Conservation (phyloP, 2,888 invertebrate genomes). For the Pycnomerus fuliginosus region DNA sequence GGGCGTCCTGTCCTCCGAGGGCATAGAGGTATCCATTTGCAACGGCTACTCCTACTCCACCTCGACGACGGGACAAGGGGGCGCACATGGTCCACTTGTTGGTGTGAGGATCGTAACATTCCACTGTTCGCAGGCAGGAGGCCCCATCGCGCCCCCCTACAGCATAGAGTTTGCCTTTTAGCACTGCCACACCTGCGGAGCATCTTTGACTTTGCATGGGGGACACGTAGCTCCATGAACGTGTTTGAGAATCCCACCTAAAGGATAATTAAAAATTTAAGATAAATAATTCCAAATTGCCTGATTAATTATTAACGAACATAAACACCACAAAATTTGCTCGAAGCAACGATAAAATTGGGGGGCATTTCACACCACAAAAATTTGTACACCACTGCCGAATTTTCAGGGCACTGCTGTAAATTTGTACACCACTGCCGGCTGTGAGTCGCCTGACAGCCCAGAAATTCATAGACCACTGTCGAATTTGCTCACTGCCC, state of each 20-base stretch:
- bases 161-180: conserved; percentile 82
- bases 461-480: too few species aligned
- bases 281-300: neutral
- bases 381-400: too few species aligned
- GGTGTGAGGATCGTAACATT: conserved; percentile 74
- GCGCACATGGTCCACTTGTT: conserved; percentile 83
- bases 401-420: too few species aligned
- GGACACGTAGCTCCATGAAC: conserved; percentile 87
- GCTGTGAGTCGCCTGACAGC: too few species aligned
- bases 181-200: conserved; percentile 87
- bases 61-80: conserved; percentile 82
- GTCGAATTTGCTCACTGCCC: too few species aligned
- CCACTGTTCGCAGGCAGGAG: conserved; percentile 86
- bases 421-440: too few species aligned
- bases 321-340: too few species aligned
- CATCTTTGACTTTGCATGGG: conserved; percentile 87
- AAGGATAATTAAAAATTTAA: conserved; percentile 6
- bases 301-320: too few species aligned
- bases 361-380: too few species aligned
- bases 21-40: conserved; percentile 88
- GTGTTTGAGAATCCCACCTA: conserved; percentile 85
- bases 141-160: conserved; percentile 92
- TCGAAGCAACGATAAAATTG: too few species aligned
- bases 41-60: conserved; percentile 87
- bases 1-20: conserved; percentile 91